Percentiles rank a stretch among this genome's conserved stretches.
phyloP scores from a whole-genome alignment of 2,888 invertebrate species.

The Seira musarum region DNA sequence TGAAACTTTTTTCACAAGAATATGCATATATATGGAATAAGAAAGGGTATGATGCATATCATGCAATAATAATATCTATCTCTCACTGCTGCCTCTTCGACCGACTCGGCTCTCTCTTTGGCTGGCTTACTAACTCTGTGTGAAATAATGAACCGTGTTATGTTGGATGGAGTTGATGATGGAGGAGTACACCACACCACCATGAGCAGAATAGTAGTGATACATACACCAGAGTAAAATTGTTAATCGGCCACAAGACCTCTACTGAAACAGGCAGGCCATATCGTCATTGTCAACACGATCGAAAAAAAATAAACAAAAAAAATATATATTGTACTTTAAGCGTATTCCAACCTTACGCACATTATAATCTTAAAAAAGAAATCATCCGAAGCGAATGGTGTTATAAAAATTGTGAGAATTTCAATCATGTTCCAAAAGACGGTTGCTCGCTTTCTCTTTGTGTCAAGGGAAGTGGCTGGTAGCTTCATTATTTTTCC shows the following conservation, averaged over 20 bases:
- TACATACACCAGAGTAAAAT: slow-evolving; percentile 48
- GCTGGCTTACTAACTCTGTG: background rate
- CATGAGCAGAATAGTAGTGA: background rate
- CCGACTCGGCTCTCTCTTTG: background rate
- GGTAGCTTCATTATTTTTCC: no score
- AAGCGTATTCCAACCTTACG: slow-evolving; percentile 1
- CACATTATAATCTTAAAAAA: background rate
- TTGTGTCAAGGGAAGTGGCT: no score
- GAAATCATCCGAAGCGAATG: no score
- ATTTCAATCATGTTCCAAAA: no score
- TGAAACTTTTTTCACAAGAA: background rate
- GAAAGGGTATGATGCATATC: background rate
- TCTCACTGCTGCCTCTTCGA: no score
- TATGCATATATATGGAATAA: no score
- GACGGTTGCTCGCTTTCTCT: no score
- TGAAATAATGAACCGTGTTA: background rate
- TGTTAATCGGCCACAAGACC: slow-evolving; percentile 60
- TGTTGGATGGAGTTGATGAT: slow-evolving; percentile 10
- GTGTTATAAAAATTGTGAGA: no score
- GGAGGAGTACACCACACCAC: slow-evolving; percentile 2
- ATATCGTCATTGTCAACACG: slow-evolving; percentile 37
- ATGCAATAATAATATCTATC: no score
- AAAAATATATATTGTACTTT: slow-evolving; percentile 16
- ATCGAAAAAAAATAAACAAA: slow-evolving; percentile 13
- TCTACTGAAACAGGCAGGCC: slow-evolving; percentile 55